Evolutionary conservation across 2,797 vertebrate species (phyloP).

Genomic region (Threskiornis aethiopicus): DNA sequence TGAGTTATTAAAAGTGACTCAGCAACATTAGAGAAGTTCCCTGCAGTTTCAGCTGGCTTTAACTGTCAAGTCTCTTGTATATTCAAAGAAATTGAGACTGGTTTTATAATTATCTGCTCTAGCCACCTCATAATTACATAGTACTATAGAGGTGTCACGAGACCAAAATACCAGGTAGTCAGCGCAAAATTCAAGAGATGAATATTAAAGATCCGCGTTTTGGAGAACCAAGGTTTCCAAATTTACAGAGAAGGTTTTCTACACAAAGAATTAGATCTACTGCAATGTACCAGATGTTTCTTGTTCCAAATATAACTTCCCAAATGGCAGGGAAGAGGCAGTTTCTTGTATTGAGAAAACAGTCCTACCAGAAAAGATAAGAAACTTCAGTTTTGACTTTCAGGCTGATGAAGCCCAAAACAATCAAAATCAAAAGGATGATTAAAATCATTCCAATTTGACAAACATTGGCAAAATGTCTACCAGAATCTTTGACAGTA

Average conservation of each 20-base stretch:
- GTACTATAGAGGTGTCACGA: background rate
- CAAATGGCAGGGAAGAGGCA: background rate
- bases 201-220: background rate
- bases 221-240: background rate
- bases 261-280: background rate
- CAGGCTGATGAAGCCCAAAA: background rate
- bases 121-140: background rate
- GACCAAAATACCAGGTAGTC: background rate
- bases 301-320: background rate
- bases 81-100: background rate
- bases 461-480: background rate
- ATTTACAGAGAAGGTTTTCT: background rate
- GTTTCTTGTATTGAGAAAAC: background rate
- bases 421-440: background rate
- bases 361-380: background rate
- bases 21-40: background rate
- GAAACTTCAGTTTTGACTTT: background rate
- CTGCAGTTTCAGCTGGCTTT: background rate
- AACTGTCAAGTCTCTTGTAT: background rate
- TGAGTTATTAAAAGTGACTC: background rate
- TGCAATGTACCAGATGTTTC: background rate
- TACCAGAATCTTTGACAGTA: background rate
- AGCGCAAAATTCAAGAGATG: background rate
- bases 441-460: background rate
- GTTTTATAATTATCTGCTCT: background rate